A percentile compares a stretch with the other conserved stretches of the same genome.
Evolutionary conservation across 2,888 invertebrate genomes (phyloP).

Genomic region (Synanthedon formicaeformis): DNA sequence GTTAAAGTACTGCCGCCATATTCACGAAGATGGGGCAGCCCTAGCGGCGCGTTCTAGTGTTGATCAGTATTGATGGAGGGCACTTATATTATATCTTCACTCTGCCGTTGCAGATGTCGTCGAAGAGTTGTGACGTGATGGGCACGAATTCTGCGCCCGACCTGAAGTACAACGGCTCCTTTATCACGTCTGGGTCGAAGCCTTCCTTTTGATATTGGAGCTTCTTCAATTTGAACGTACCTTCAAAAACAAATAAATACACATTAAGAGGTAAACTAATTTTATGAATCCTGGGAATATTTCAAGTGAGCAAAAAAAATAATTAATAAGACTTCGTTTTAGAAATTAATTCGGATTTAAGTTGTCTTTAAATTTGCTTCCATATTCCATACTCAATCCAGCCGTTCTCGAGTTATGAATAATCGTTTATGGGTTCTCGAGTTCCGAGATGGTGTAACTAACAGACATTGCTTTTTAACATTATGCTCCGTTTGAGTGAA

Average conservation of each 20-base stretch:
- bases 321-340: too few relatives aligned
- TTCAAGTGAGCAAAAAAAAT: too few relatives aligned
- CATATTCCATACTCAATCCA: too few relatives aligned
- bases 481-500: too few relatives aligned
- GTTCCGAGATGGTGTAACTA: not conserved
- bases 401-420: too few relatives aligned
- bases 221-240: conserved; percentile 95
- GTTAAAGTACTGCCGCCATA: too few relatives aligned
- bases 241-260: conserved; percentile 26
- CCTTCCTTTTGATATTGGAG: conserved; percentile 86
- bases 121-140: conserved; percentile 71
- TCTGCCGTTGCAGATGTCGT: conserved; percentile 65
- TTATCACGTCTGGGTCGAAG: conserved; percentile 78
- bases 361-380: too few relatives aligned
- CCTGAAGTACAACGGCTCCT: conserved; percentile 81
- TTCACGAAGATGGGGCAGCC: too few relatives aligned
- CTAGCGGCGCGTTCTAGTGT: not conserved
- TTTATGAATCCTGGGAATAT: too few relatives aligned
- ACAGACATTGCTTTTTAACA: not conserved
- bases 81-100: conserved; percentile 56
- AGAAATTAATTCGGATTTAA: too few relatives aligned
- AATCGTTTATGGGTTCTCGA: too few relatives aligned
- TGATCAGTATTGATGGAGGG: not conserved
- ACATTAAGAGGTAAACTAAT: too few relatives aligned
- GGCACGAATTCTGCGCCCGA: conserved; percentile 64